Percentiles rank a stretch among this genome's conserved stretches.
These are phyloP conservation scores for Orthosia gracilis DNA, from an alignment of 2,888 invertebrate species.

Conservation along the genomic window DNA sequence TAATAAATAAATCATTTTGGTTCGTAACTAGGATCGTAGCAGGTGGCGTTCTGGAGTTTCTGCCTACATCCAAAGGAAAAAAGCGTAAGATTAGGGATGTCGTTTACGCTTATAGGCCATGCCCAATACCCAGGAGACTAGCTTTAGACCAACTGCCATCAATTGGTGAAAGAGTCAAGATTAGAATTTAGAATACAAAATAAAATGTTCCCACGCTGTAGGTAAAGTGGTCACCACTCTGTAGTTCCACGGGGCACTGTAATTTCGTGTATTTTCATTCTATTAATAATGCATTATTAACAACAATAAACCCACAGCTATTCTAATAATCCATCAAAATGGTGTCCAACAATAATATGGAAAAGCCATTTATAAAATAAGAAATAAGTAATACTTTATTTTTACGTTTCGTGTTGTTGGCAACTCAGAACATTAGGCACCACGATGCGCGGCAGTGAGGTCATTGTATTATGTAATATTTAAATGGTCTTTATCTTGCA, in stretches of 20 bases:
- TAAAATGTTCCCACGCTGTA: too few relatives aligned
- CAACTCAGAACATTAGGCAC: conserved; percentile 35
- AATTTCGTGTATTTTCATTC: not conserved
- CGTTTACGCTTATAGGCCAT: not conserved
- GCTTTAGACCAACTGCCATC: not conserved
- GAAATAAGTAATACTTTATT: not conserved
- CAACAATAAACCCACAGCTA: not conserved
- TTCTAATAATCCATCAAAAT: not conserved
- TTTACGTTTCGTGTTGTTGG: conserved; percentile 20
- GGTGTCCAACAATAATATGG: not conserved
- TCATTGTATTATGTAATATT: conserved; percentile 66
- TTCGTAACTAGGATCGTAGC: too few relatives aligned
- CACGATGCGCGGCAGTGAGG: conserved; percentile 57
- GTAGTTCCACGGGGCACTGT: too few relatives aligned
- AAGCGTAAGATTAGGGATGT: too few relatives aligned
- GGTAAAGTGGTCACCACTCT: too few relatives aligned
- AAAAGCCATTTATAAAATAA: not conserved
- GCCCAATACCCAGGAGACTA: not conserved
- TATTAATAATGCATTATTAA: not conserved
- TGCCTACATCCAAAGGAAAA: too few relatives aligned
- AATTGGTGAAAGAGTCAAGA: conserved; percentile 1
- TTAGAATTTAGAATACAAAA: not conserved
- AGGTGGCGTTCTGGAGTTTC: too few relatives aligned
- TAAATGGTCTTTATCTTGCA: conserved; percentile 50
- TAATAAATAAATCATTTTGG: not conserved